Conservation (phyloP, 2,797 vertebrate species). For the Xenopus petersii region DNA sequence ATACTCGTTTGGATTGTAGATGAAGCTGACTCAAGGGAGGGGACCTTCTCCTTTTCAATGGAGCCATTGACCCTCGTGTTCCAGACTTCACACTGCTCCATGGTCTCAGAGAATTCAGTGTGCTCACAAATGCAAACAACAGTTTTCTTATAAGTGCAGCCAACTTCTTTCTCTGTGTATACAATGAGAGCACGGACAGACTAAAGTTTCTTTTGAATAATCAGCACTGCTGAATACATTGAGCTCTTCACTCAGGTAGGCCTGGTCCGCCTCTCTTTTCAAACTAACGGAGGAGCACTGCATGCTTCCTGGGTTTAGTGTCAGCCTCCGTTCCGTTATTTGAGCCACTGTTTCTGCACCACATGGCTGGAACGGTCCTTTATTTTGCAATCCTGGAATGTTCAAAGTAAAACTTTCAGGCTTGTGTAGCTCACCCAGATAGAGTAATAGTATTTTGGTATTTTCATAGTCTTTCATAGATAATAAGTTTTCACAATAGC, state of each 20-base stretch:
- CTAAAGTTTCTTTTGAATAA: background rate
- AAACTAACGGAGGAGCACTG: no score
- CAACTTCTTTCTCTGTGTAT: background rate
- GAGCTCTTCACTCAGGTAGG: background rate
- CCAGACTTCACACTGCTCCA: conserved; percentile 7
- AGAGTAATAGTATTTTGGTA: no score
- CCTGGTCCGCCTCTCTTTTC: no score
- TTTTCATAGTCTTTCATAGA: no score
- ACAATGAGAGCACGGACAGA: background rate
- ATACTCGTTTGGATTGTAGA: conserved; percentile 18
- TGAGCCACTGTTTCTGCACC: no score
- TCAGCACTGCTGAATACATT: background rate
- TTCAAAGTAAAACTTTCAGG: no score
- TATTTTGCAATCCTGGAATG: no score
- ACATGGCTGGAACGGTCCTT: no score
- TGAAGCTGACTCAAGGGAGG: conserved; percentile 11
- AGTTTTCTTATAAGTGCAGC: background rate
- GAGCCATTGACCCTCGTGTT: conserved; percentile 13
- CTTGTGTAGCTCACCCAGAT: no score
- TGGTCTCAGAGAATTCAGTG: conserved; percentile 4
- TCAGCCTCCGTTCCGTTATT: no score
- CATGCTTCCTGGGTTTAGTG: no score
- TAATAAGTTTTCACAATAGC: no score
- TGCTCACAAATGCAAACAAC: background rate
- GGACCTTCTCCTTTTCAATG: conserved; percentile 9